Percentiles rank a stretch among this genome's conserved stretches.
Conservation (phyloP, 2,797 vertebrate genomes). For the Botia almorhae region DNA sequence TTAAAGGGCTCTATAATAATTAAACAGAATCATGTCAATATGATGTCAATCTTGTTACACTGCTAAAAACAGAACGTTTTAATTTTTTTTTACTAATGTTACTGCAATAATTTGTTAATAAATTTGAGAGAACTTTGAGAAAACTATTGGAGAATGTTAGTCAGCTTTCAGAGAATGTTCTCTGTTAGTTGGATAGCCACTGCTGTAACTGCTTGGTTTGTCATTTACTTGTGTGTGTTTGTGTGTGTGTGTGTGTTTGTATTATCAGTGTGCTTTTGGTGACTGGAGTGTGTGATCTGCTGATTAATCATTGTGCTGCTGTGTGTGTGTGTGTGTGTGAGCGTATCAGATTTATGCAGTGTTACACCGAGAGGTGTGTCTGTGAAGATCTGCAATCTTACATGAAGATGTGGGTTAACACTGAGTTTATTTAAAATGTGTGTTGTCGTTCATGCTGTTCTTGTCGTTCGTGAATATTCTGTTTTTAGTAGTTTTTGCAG, state of each 20-base stretch:
- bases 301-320: constrained; percentile 49
- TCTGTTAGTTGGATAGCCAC: too few relatives aligned
- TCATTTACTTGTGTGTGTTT: neutral
- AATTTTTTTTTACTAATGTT: too few relatives aligned
- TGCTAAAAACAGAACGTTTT: too few relatives aligned
- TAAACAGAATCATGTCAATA: too few relatives aligned
- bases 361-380: neutral
- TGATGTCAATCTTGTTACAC: too few relatives aligned
- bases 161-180: too few relatives aligned
- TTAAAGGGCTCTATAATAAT: neutral
- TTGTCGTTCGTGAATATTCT: too few relatives aligned
- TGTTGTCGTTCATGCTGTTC: neutral
- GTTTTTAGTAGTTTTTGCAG: neutral
- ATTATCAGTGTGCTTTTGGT: constrained; percentile 2
- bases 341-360: neutral
- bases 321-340: neutral
- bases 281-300: constrained; percentile 39
- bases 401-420: neutral
- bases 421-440: neutral
- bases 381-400: neutral
- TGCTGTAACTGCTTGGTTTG: too few relatives aligned
- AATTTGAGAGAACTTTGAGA: too few relatives aligned
- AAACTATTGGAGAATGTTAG: too few relatives aligned
- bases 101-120: too few relatives aligned
- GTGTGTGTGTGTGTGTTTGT: constrained; percentile 17